Evolutionary conservation across 2,797 vertebrate genomes (phyloP).

Genomic region (Ambastaia sidthimunki): DNA sequence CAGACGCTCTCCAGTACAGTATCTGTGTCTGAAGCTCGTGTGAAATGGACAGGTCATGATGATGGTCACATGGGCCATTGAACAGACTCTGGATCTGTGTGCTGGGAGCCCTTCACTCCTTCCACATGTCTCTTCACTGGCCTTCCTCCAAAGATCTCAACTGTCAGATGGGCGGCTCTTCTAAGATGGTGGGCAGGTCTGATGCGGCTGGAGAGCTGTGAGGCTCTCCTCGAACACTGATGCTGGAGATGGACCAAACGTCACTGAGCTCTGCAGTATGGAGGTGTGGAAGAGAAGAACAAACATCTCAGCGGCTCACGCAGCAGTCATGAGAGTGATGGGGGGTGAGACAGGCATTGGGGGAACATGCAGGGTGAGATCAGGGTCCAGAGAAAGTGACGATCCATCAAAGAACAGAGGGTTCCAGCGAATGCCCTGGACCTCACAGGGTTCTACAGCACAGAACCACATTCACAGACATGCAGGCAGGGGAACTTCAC

Average conservation of each 20-base stretch:
- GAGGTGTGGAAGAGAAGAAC: not conserved
- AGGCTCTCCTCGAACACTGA: constrained; percentile 67
- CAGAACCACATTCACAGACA: constrained; percentile 34
- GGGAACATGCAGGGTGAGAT: constrained; percentile 50
- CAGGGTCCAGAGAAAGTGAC: constrained; percentile 67
- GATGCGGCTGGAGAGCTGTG: constrained; percentile 62
- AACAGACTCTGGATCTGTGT: not conserved
- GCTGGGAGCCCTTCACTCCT: not conserved
- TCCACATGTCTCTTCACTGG: constrained; percentile 32
- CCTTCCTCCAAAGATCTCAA: constrained; percentile 45
- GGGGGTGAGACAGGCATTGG: constrained; percentile 47
- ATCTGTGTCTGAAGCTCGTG: constrained; percentile 20
- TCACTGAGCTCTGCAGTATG: constrained; percentile 76
- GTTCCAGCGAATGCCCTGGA: constrained; percentile 73
- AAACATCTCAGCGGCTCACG: constrained; percentile 28
- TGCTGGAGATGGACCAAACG: constrained; percentile 80
- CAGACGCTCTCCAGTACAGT: not conserved
- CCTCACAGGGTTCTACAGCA: constrained; percentile 70
- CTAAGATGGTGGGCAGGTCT: constrained; percentile 77
- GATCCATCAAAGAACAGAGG: constrained; percentile 70
- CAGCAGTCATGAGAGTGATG: constrained; percentile 18
- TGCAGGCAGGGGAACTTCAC: not conserved
- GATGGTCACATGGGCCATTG: not conserved
- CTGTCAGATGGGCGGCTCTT: constrained; percentile 64
- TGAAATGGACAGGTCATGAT: constrained; percentile 6